Evolutionary conservation across 2,797 vertebrate genomes (phyloP), one percentile per base, ranked within the genome.

Genomic region (Limnodromus scolopaceus): DNA sequence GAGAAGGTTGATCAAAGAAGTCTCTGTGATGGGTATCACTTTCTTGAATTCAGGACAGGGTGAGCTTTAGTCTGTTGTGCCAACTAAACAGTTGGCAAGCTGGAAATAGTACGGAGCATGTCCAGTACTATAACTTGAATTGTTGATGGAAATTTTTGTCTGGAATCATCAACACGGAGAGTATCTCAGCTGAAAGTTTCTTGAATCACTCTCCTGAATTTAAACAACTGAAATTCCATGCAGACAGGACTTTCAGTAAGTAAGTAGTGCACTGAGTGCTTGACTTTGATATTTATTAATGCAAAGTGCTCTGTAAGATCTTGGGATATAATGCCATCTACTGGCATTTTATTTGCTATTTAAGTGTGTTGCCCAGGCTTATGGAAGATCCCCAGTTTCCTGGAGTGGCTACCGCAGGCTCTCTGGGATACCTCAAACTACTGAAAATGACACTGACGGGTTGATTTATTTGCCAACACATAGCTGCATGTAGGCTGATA

Each of bases 271-370:
- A 22, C 28, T 32, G 55, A 63, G 10, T 65, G 6, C 36, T 88
- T 43, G 24, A 61, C 27, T 82, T 71, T 28, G 17, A 10, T 45
- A 30, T 79, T 75, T 79, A 53, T 65, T 70, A 63, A 82, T 66
- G 32, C 30, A 57, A 91, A 92, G 32, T 25, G 13, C 51, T 63
- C 4, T 34, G 19, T 69, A 63, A 89, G 94, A 79, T 55, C 61
- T 89, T 87, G 70, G 86, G 70, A 86, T 84, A 69, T 51, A 95
- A 93, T 94, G 92, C 92, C 95, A 96, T 58, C 92, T 96, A 63
- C 87, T 95, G 95, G 84, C 51, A 81, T 72, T 94, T 84, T 69
- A 54, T 83, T 91, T 96, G 39, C 24, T 84, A 4, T 75, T 57
- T 78, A 19, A 65, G 6, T 46, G 27, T 12, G 2, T 75, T 92